These are phyloP conservation scores for Syndactyla subalaris DNA, from an alignment of 2,797 vertebrate species.

Conservation along the genomic window DNA sequence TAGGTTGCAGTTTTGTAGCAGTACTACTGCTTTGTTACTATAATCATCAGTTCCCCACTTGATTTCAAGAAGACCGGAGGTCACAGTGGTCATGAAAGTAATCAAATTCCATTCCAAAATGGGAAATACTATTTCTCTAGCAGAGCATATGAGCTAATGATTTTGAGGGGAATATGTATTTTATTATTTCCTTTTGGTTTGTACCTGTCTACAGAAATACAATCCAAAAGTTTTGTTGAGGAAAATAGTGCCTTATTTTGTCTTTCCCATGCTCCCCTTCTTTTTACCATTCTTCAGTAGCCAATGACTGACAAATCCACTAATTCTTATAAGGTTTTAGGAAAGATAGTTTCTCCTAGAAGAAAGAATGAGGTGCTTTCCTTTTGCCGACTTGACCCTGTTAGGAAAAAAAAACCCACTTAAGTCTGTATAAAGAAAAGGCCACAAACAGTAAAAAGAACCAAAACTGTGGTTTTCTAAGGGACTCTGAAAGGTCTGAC, in stretches of 20 bases:
- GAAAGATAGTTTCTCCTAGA: neutral
- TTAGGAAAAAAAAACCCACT: accelerated
- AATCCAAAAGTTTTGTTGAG: neutral
- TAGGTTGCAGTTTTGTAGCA: neutral
- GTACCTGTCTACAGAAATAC: neutral
- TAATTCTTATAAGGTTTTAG: neutral
- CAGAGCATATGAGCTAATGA: neutral
- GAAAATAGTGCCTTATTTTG: neutral
- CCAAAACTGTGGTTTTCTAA: neutral
- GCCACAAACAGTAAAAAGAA: neutral
- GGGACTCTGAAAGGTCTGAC: neutral
- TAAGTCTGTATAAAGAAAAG: neutral
- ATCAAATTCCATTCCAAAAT: neutral
- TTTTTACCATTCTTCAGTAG: neutral
- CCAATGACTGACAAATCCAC: neutral
- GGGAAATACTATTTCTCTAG: neutral
- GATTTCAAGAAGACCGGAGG: neutral
- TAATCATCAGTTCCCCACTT: neutral
- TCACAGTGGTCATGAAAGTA: neutral
- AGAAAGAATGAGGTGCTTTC: neutral
- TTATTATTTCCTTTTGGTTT: neutral
- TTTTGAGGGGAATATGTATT: neutral
- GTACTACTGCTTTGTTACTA: neutral
- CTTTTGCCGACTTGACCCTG: neutral
- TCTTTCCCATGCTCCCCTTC: neutral